Evolutionary conservation across 2,113 vertebrate species (phyloP).

Genomic region (Piprites chloris): DNA sequence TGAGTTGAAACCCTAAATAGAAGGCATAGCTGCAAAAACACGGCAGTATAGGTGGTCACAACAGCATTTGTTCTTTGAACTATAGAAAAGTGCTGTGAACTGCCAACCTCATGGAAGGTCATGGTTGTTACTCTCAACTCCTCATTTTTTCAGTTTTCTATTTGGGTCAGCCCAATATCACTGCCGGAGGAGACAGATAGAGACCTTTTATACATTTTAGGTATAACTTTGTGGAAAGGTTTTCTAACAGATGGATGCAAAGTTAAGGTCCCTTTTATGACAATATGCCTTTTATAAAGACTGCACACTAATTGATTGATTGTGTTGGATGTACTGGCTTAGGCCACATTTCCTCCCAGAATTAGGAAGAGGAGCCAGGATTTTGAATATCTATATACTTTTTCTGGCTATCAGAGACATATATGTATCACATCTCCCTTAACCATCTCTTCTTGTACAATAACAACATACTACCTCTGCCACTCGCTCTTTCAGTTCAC

Average conservation of each 20-base stretch:
- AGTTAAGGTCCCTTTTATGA: not conserved
- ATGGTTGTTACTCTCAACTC: not conserved
- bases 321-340: not conserved
- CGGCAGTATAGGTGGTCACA: not conserved
- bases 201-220: not conserved
- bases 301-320: not conserved
- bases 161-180: not conserved
- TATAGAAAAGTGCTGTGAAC: not conserved
- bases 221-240: not conserved
- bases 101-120: not conserved
- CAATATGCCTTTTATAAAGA: not conserved
- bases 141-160: not conserved
- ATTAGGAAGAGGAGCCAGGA: conserved; percentile 7
- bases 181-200: not conserved
- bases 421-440: not conserved
- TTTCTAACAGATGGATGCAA: not conserved
- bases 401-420: conserved; percentile 32
- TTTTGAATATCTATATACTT: conserved; percentile 37
- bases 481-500: not conserved
- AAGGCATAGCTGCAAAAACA: not conserved
- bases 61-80: not conserved
- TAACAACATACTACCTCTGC: not conserved
- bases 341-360: conserved; percentile 21
- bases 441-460: not conserved
- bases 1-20: not conserved